These are phyloP conservation scores for Callinectes sapidus DNA, from an alignment of 2,888 invertebrate species.

Conservation along the genomic window DNA sequence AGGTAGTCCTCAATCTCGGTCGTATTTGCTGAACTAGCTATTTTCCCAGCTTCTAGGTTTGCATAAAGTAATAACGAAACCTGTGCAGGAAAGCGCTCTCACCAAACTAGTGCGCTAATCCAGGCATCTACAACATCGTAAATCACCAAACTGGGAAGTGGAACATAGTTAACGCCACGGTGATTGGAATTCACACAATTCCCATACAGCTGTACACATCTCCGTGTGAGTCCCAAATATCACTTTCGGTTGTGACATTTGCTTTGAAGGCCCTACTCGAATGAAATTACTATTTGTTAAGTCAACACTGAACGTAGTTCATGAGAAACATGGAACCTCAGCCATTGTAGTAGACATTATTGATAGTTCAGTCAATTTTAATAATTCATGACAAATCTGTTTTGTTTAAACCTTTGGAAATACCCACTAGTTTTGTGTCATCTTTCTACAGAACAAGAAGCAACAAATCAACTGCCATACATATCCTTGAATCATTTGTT, in stretches of 20 bases:
- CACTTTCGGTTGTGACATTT: too few species aligned
- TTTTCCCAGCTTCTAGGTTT: too few species aligned
- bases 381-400: not conserved
- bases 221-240: too few species aligned
- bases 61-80: too few species aligned
- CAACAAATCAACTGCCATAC: not conserved
- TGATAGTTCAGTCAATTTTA: not conserved
- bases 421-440: not conserved
- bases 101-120: not conserved
- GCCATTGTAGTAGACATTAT: not conserved
- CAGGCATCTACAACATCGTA: too few species aligned
- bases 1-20: too few species aligned
- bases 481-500: not conserved
- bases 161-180: too few species aligned
- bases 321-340: not conserved
- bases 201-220: too few species aligned
- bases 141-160: not conserved
- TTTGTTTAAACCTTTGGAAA: not conserved
- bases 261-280: too few species aligned
- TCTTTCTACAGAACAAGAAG: not conserved
- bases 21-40: too few species aligned
- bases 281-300: not conserved
- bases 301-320: not conserved
- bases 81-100: too few species aligned
- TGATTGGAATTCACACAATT: too few species aligned